Base-by-base conservation (phyloP, 2,888 invertebrate genomes). In the Drosophila ustulata region DNA sequence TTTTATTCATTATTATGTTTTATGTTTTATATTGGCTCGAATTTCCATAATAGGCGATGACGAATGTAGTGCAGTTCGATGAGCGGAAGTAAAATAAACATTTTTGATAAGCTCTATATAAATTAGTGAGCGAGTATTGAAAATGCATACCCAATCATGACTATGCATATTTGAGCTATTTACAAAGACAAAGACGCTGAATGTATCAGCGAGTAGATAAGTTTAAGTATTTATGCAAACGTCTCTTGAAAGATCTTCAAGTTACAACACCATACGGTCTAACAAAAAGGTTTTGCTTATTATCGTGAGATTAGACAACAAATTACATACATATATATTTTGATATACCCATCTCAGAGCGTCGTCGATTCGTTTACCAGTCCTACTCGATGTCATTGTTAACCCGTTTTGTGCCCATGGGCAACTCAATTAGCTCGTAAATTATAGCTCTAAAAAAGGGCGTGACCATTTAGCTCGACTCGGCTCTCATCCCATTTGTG, bases 371-470 rank as follows among this genome's bases (percentile, higher is more conserved):
- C 47, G 65, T 62, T 69, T 75, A 46, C 26, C 34, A 39, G 30
- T 46, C 25, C 32, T 30, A 13, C 9, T 61, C 11, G 25, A 46
- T 41, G 52, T 37, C 23, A 43, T 41, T 56, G 55, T 43, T 63
- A 64, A 77, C 63, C 34, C 46, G 78, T 61, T 72, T 66, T 46
- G 25, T 77, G 78, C 50, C 71, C 66, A 66, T 82, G 83, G 64
- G 58, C 47, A 69, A 50, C 50, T 71, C 64, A 77, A 71, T 75
- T 71, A 80, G 68, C 34, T 63, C 34, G 25, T 66, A 34, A 65
- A 50, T 56, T 46, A 49, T 34, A 34, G 13, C 32, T 47, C 26
- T 30, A 26, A 9, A 30, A 43, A 34, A 51, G 65, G 78, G 83
- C 70, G 64, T 68, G 80, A 39, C 30, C 5, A 28, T 28, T 28